Percentiles rank a stretch among this genome's conserved stretches.
Evolutionary conservation across 2,113 vertebrate species (phyloP).

Genomic region (Elaphurus davidianus): DNA sequence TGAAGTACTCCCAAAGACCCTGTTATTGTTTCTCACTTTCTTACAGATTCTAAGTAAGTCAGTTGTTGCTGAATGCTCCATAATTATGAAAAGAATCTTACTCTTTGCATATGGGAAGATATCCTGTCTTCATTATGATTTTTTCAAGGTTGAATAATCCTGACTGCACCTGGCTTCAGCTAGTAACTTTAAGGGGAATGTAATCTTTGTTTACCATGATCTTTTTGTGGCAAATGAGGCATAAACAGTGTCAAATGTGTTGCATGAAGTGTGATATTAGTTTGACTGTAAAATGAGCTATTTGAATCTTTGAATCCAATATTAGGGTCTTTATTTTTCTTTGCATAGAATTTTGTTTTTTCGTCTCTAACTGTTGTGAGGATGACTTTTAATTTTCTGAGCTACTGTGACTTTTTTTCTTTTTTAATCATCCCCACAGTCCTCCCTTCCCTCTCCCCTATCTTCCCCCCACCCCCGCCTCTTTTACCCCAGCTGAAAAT

Average conservation of each 20-base stretch:
- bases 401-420: constrained; percentile 52
- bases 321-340: constrained; percentile 79
- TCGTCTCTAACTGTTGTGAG: constrained; percentile 68
- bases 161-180: constrained; percentile 87
- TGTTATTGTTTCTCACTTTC: constrained; percentile 78
- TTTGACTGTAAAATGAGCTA: constrained; percentile 81
- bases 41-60: constrained; percentile 80
- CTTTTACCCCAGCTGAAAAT: constrained; percentile 54
- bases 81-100: constrained; percentile 89
- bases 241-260: constrained; percentile 82
- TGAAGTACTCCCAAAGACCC: constrained; percentile 79
- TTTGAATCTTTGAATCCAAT: constrained; percentile 76
- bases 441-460: not conserved
- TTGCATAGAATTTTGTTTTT: constrained; percentile 72
- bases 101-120: constrained; percentile 83
- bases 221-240: constrained; percentile 84
- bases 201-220: constrained; percentile 86
- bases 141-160: constrained; percentile 88
- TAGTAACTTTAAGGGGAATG: constrained; percentile 78
- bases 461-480: not conserved
- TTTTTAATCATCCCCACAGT: constrained; percentile 46
- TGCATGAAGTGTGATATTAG: constrained; percentile 83
- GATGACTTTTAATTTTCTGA: constrained; percentile 75
- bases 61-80: constrained; percentile 84
- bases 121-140: constrained; percentile 86